Evolutionary conservation across 2,888 invertebrate species (phyloP), one percentile per base, ranked within the genome.

Genomic region (Xanthorhoe designata): DNA sequence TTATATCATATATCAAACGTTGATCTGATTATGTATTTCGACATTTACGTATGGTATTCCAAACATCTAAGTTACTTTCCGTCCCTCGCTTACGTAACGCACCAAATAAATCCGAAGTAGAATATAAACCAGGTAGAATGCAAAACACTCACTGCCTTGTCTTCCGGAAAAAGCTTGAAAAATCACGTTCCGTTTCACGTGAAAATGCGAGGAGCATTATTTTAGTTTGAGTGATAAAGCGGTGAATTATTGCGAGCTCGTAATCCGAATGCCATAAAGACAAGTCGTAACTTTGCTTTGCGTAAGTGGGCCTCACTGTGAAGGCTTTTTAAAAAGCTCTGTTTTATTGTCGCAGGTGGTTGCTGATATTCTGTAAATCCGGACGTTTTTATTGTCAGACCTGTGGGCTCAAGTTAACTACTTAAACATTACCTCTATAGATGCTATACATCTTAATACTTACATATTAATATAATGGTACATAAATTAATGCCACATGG

Each of bases 161-260:
- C 38, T 65, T 56, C 51, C 42, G 35, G 64, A 54, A 65, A 64
- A 60, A 42, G 51, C 55, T 55, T 58, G 49, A 50, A 51, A 59
- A 62, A 62, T 59, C 59, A 55, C 62, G 61, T 65, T 61, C 56
- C 52, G 52, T 61, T 65, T 47, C 47, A 59, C 66, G 56, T 35
- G 18, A 53, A 65, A 61, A 53, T 42, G 45, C 56, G 59, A 35
- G 56, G 75, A 59, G 73, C 75, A 80, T 82, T 78, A 80, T 78
- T 75, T 78, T 76, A 78, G 81, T 79, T 82, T 80, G 78, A 78
- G 79, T 72, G 79, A 81, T 85, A 84, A 84, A 84, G 76, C 75
- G 55, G 61, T 78, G 76, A 84, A 78, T 81, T 83, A 81, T 80
- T 76, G 70, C 77, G 65, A 76, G 78, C 70, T 74, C 74, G 75